A percentile compares a stretch with the other conserved stretches of the same genome.
These are phyloP conservation scores for Kuschelorhynchus macadamiae DNA, from an alignment of 2,888 invertebrate species.

Conservation along the genomic window DNA sequence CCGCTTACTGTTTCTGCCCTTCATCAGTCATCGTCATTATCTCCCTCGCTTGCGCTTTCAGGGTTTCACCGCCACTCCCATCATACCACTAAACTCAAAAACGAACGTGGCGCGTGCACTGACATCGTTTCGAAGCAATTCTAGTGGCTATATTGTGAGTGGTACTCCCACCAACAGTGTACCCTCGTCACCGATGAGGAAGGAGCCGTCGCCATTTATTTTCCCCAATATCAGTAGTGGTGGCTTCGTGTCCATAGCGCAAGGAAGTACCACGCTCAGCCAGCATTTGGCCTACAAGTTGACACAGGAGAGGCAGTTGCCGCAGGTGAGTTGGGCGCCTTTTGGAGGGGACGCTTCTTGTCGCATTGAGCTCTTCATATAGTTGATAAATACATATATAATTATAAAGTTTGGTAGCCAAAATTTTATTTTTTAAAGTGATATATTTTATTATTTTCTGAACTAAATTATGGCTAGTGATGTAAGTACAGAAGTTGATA, in stretches of 20 bases:
- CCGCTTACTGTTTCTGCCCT: neutral
- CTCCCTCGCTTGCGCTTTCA: conserved; percentile 41
- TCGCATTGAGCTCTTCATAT: neutral
- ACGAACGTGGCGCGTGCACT: conserved; percentile 49
- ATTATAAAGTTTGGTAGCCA: too few species aligned
- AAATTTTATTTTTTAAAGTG: too few species aligned
- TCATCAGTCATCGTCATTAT: conserved; percentile 10
- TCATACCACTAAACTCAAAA: conserved; percentile 26
- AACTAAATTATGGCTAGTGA: too few species aligned
- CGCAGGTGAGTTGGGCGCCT: conserved; percentile 22
- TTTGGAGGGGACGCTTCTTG: neutral
- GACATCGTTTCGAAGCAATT: conserved; percentile 57
- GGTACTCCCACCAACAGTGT: conserved; percentile 45
- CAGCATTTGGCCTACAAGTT: conserved; percentile 36
- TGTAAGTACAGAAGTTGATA: too few species aligned
- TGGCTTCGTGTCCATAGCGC: neutral
- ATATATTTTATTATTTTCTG: neutral
- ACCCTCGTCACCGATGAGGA: conserved; percentile 80
- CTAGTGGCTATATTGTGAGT: conserved; percentile 72
- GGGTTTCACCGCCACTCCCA: conserved; percentile 46
- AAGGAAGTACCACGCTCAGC: conserved; percentile 13
- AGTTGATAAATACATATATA: too few species aligned
- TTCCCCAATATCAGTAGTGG: conserved; percentile 57
- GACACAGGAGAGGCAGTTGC: conserved; percentile 64
- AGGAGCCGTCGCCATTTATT: conserved; percentile 73